Evolutionary conservation across 2,797 vertebrate genomes (phyloP).

Genomic region (Peromyscus nudipes): DNA sequence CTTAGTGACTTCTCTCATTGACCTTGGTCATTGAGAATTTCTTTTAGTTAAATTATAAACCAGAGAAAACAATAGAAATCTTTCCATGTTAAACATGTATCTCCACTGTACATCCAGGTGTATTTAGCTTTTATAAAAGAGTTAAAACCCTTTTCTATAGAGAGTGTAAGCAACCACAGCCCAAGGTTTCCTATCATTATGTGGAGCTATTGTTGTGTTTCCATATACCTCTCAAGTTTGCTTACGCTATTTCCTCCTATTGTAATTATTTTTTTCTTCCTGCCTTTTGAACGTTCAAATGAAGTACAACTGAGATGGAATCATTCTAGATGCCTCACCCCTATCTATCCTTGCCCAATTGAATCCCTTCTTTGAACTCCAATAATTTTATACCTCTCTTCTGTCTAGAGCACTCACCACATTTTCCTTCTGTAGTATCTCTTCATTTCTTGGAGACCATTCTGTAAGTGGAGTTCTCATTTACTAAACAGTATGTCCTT

Average conservation of each 20-base stretch:
- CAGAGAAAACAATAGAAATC: background rate
- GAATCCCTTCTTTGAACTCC: background rate
- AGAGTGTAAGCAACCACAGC: background rate
- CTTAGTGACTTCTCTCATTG: background rate
- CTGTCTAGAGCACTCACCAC: background rate
- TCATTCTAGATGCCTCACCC: background rate
- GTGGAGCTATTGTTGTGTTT: conserved; percentile 43
- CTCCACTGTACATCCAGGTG: background rate
- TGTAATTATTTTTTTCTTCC: conserved; percentile 10
- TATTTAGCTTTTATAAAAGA: background rate
- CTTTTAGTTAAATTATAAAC: background rate
- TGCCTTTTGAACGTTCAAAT: background rate
- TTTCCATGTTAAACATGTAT: background rate
- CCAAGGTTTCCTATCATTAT: conserved; percentile 47
- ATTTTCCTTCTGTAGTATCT: background rate
- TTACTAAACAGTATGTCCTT: background rate
- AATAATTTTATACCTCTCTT: background rate
- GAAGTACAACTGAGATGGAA: background rate
- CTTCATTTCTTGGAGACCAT: background rate
- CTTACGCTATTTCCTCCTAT: conserved; percentile 60
- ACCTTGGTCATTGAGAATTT: background rate
- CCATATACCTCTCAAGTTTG: background rate
- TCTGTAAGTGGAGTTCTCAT: background rate
- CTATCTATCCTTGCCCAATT: background rate
- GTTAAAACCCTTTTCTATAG: background rate